Evolutionary conservation across 2,113 vertebrate genomes (phyloP).

Genomic region (Cyanistes caeruleus): DNA sequence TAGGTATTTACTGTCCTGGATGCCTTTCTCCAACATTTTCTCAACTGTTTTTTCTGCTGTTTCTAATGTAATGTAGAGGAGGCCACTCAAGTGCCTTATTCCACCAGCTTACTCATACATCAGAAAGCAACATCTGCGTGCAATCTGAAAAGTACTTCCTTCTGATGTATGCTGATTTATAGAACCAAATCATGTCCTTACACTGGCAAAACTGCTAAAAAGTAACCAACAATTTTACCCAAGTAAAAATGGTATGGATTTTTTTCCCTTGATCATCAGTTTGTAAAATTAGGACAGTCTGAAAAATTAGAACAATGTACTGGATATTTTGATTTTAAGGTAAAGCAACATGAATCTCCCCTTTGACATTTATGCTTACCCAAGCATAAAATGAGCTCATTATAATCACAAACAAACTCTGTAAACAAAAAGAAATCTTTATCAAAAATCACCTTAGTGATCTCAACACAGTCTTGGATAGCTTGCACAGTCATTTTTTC

Average conservation of each 20-base stretch:
- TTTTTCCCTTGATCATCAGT: not conserved
- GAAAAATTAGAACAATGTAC: not conserved
- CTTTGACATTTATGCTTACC: not conserved
- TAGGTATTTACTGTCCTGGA: not conserved
- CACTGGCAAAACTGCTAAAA: not conserved
- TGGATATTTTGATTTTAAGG: not conserved
- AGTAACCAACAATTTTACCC: not conserved
- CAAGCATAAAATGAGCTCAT: not conserved
- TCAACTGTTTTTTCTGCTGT: not conserved
- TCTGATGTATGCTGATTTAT: not conserved
- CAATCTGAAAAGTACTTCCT: not conserved
- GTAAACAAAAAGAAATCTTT: not conserved
- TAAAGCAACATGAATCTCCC: not conserved
- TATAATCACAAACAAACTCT: not conserved
- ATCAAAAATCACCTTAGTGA: constrained; percentile 83
- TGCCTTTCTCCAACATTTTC: not conserved
- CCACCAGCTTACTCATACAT: not conserved
- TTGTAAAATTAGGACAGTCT: not conserved
- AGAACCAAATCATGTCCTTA: not conserved
- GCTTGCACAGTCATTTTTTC: constrained; percentile 81
- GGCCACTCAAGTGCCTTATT: not conserved
- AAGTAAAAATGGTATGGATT: not conserved
- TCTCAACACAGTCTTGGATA: constrained; percentile 83
- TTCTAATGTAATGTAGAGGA: not conserved
- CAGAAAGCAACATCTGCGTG: not conserved